A percentile compares a stretch with the other conserved stretches of the same genome.
phyloP scores from a whole-genome alignment of 2,888 invertebrate species.

The Mactromeris polynyma region DNA sequence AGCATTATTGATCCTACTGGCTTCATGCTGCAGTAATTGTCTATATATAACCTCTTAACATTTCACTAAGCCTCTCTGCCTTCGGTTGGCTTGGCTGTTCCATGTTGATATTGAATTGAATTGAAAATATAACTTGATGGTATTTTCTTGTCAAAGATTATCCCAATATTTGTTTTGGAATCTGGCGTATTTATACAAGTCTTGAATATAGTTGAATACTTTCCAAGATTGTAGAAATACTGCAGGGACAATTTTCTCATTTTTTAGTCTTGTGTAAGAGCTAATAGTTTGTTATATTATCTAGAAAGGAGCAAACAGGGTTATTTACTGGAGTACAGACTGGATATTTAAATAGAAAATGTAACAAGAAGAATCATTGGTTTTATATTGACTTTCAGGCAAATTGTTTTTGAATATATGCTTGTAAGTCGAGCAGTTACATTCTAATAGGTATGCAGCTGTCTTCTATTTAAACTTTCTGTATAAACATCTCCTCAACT shows the following conservation, averaged over 20 bases:
- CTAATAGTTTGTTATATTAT: not conserved
- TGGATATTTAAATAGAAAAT: not conserved
- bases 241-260: not conserved
- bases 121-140: conserved; percentile 9
- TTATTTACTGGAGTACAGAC: not conserved
- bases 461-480: not conserved
- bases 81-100: not conserved
- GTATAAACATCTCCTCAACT: not conserved
- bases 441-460: not conserved
- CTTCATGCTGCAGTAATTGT: not conserved
- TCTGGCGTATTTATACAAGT: not conserved
- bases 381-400: not conserved
- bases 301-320: not conserved
- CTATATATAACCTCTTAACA: conserved; percentile 9
- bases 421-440: not conserved
- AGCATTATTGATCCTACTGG: not conserved
- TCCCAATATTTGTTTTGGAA: not conserved
- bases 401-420: not conserved
- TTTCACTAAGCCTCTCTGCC: not conserved
- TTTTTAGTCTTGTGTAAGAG: not conserved
- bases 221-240: not conserved
- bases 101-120: conserved; percentile 1
- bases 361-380: not conserved
- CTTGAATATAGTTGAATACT: not conserved
- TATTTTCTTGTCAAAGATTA: conserved; percentile 17